These are phyloP conservation scores for Virgularia gustaviana DNA, from an alignment of 92 coral and sea anemone species.

Conservation along the genomic window DNA sequence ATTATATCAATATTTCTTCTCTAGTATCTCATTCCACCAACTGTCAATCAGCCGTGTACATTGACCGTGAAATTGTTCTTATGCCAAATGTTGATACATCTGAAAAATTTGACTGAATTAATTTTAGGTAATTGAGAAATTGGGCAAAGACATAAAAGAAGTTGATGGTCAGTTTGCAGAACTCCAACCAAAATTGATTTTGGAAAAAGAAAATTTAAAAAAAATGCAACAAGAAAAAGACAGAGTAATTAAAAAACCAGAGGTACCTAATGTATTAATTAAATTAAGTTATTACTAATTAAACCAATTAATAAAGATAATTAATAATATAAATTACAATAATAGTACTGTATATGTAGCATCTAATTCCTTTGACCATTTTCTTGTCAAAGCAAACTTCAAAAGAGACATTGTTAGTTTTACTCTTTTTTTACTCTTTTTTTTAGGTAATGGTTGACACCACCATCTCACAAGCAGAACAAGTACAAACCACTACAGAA, in stretches of 20 bases:
- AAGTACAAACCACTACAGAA: constrained; percentile 18
- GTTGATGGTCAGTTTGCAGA: constrained; percentile 62
- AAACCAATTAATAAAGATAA: not conserved
- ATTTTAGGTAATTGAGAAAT: constrained; percentile 70
- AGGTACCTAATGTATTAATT: not conserved
- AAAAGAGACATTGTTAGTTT: not conserved
- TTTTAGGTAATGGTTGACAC: not conserved
- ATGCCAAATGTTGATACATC: no score
- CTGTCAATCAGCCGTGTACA: no score
- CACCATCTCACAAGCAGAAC: constrained; percentile 8
- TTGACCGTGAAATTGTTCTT: no score
- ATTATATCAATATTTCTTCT: no score
- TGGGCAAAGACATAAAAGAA: constrained; percentile 67
- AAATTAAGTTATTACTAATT: not conserved
- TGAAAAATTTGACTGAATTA: no score
- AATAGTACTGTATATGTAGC: not conserved
- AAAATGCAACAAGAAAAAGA: not conserved
- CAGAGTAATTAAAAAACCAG: not conserved
- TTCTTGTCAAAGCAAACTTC: not conserved
- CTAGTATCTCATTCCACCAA: no score
- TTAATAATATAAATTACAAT: no score
- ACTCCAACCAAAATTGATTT: constrained; percentile 57
- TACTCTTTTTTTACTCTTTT: not conserved
- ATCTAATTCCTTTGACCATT: not conserved
- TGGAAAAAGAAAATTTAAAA: constrained; percentile 17